Evolutionary conservation across 2,888 invertebrate genomes (phyloP).

Genomic region (Therioaphis trifolii): DNA sequence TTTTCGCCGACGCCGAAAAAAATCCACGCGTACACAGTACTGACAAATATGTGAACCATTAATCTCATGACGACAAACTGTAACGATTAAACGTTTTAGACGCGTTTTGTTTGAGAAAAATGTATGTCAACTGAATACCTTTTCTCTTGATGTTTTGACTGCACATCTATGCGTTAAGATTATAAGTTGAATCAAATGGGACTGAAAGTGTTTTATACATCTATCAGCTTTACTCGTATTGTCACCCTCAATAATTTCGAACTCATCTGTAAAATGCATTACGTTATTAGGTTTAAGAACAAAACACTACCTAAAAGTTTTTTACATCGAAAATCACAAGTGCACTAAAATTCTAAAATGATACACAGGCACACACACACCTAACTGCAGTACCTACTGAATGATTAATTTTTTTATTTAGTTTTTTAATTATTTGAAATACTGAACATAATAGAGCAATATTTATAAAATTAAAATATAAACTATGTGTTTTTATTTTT

Average conservation of each 20-base stretch:
- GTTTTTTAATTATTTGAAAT: no score
- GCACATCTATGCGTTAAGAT: slow-evolving; percentile 40
- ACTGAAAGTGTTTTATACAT: background rate
- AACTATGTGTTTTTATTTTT: no score
- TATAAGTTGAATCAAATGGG: background rate
- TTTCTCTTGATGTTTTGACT: slow-evolving; percentile 45
- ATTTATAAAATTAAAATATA: no score
- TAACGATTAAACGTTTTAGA: slow-evolving; percentile 51
- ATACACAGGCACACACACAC: no score
- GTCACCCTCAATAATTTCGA: background rate
- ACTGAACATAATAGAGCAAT: no score
- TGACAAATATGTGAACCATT: slow-evolving; percentile 83
- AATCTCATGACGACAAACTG: slow-evolving; percentile 83
- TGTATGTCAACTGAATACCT: slow-evolving; percentile 31
- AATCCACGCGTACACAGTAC: slow-evolving; percentile 82
- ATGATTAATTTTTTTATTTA: no score
- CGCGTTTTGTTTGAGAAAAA: slow-evolving; percentile 1
- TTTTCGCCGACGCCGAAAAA: slow-evolving; percentile 90
- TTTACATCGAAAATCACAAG: no score
- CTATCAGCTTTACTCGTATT: background rate
- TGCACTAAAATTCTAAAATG: no score
- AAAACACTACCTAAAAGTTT: no score
- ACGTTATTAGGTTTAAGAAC: background rate
- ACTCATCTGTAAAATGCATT: slow-evolving; percentile 27
- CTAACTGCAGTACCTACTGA: no score